Evolutionary conservation across 2,888 invertebrate species (phyloP), one percentile per base, ranked within the genome.

Genomic region (Thereva nobilitata): DNA sequence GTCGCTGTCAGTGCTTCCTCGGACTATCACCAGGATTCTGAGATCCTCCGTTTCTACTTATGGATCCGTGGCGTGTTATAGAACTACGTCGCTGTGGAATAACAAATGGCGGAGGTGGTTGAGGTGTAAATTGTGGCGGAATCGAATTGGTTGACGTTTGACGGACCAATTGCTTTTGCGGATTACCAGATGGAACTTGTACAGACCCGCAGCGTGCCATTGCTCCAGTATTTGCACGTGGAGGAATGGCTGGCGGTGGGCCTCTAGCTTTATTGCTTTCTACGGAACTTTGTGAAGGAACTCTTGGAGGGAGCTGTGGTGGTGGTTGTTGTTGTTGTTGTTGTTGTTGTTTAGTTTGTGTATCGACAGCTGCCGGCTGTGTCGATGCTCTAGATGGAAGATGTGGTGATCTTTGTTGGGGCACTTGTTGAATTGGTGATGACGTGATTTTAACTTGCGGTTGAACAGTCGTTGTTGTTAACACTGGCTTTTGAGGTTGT

Each of bases 161-260:
- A 2, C 79, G 76, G 35, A 78, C 76, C 52, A 81, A 75, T 38
- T 70, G 70, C 9, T 64, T 63, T 3, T 71, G 42, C 1, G 72
- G 41, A 4, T 71, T 66, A 0, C 73, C 52, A 34, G 74, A 67
- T 41, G 75, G 55, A 42, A 75, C 74, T 68, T 80, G 80, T 7
- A 81, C 73, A 0, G 81, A 81, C 4, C 77, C 79, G 55, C 77
- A 77, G 49, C 80, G 75, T 3, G 77, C 74, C 8, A 79, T 75
- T 47, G 75, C 74, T 12, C 54, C 67, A n/a, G 61, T 56, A 4
- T 79, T 78, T 0, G 76, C 76, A 12, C 81, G 75, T 3, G 81
- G 80, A 35, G 81, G 80, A 72, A 81, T 80, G 2, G 79, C 80
- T n/a, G 81, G 81, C 5, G 81, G 80, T 40, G 80, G 80, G 0